Conservation (phyloP, 2,888 invertebrate genomes). For the Oscheius sp. region DNA sequence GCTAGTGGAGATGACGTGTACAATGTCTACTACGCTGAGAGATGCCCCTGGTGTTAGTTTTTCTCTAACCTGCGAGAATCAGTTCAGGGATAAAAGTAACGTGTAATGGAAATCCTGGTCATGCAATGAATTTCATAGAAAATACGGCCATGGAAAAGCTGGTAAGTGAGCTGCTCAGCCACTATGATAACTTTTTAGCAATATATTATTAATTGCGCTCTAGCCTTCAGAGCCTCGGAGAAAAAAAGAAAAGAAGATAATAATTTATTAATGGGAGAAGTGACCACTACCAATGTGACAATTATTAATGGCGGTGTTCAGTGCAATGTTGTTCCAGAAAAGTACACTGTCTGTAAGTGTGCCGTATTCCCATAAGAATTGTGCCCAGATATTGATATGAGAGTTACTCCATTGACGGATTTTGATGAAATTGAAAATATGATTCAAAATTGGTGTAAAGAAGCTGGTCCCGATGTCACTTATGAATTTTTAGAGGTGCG, state of each 20-base stretch:
- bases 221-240: conserved; percentile 65
- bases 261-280: conserved; percentile 83
- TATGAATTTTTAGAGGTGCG: conserved; percentile 64
- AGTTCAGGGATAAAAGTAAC: conserved; percentile 82
- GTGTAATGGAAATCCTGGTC: conserved; percentile 87
- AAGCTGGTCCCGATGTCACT: conserved; percentile 65
- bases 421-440: conserved; percentile 66
- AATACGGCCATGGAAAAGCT: conserved; percentile 79
- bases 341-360: conserved; percentile 83
- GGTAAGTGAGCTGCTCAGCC: conserved; percentile 36
- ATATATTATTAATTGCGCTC: conserved; percentile 58
- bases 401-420: conserved; percentile 68
- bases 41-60: conserved; percentile 86
- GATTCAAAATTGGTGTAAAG: conserved; percentile 62
- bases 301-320: conserved; percentile 84
- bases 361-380: too few relatives aligned
- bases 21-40: conserved; percentile 76
- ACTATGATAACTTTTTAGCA: conserved; percentile 39
- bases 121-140: conserved; percentile 85
- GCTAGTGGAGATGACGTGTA: conserved; percentile 71
- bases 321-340: conserved; percentile 88
- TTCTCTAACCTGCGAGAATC: neutral
- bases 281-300: conserved; percentile 88
- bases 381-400: conserved; percentile 65
- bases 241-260: conserved; percentile 76